These are phyloP conservation scores for Nemapogon koenigi DNA, from an alignment of 2,888 invertebrate genomes.

Conservation along the genomic window DNA sequence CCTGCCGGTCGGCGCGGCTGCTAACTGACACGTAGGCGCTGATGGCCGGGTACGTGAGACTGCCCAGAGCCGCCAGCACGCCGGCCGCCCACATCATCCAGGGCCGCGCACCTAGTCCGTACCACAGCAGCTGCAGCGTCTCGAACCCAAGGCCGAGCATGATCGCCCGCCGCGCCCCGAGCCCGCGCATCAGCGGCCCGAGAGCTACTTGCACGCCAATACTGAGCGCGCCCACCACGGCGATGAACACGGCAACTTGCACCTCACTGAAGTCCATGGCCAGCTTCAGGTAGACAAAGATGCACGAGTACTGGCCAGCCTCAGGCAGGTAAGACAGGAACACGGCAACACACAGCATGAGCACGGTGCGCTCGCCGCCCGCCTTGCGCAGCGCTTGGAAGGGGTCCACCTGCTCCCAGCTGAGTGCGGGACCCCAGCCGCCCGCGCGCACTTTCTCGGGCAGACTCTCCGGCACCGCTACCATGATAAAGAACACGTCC, in stretches of 20 bases:
- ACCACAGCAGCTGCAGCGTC: constrained; percentile 96
- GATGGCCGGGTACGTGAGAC: constrained; percentile 98
- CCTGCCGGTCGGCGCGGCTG: constrained; percentile 97
- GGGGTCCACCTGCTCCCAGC: constrained; percentile 98
- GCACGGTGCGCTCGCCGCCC: constrained; percentile 92
- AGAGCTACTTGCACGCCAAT: constrained; percentile 93
- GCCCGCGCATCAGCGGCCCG: constrained; percentile 79
- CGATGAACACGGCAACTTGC: constrained; percentile 97
- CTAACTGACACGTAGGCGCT: constrained; percentile 98
- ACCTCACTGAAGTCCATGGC: constrained; percentile 96
- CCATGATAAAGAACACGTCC: constrained; percentile 97
- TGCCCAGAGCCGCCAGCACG: constrained; percentile 92
- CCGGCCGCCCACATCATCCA: constrained; percentile 99
- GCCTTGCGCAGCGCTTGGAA: constrained; percentile 92
- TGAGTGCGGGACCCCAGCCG: constrained; percentile 86
- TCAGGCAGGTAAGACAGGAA: constrained; percentile 98
- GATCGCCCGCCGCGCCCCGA: constrained; percentile 96
- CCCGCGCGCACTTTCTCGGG: constrained; percentile 86
- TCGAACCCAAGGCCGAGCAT: constrained; percentile 96
- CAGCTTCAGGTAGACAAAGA: constrained; percentile 97
- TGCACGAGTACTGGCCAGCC: constrained; percentile 98
- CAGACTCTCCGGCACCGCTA: constrained; percentile 97
- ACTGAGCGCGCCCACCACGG: constrained; percentile 94
- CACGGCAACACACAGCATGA: constrained; percentile 96
- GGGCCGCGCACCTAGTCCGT: constrained; percentile 93